These are phyloP conservation scores for Nansenia antarctica DNA, from an alignment of 2,113 vertebrate genomes.

Conservation along the genomic window DNA sequence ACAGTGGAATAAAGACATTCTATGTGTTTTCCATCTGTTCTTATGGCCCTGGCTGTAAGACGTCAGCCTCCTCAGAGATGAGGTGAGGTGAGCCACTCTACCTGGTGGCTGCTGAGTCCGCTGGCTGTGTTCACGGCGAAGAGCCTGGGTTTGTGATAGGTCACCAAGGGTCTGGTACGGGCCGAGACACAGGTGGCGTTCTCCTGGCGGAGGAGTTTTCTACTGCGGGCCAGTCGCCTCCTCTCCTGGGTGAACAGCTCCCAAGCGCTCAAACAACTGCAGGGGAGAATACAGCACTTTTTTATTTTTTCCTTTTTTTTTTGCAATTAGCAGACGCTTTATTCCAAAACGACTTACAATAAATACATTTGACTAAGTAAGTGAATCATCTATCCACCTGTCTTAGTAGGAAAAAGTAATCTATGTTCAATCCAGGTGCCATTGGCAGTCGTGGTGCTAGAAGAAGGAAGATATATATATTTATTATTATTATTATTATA, in stretches of 20 bases:
- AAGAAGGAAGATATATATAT: too few relatives aligned
- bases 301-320: too few relatives aligned
- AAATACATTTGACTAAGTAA: too few relatives aligned
- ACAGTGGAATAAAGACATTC: not conserved
- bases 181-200: conserved; percentile 77
- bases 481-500: too few relatives aligned
- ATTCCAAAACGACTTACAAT: too few relatives aligned
- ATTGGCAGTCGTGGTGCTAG: too few relatives aligned
- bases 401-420: too few relatives aligned
- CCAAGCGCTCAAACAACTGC: conserved; percentile 71
- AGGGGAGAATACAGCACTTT: conserved; percentile 32
- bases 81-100: conserved; percentile 31
- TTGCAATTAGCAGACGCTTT: too few relatives aligned
- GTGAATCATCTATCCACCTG: too few relatives aligned
- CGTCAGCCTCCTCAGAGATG: not conserved
- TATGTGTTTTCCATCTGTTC: not conserved
- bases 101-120: conserved; percentile 69
- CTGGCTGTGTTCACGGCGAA: conserved; percentile 70
- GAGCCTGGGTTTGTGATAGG: conserved; percentile 85
- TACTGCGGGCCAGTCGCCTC: conserved; percentile 73
- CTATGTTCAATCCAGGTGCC: too few relatives aligned
- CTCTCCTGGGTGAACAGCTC: conserved; percentile 67
- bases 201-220: conserved; percentile 63
- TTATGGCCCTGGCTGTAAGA: not conserved
- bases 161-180: conserved; percentile 85